Evolutionary conservation across 2,888 invertebrate genomes (phyloP).

Genomic region (Coelinius sp.): DNA sequence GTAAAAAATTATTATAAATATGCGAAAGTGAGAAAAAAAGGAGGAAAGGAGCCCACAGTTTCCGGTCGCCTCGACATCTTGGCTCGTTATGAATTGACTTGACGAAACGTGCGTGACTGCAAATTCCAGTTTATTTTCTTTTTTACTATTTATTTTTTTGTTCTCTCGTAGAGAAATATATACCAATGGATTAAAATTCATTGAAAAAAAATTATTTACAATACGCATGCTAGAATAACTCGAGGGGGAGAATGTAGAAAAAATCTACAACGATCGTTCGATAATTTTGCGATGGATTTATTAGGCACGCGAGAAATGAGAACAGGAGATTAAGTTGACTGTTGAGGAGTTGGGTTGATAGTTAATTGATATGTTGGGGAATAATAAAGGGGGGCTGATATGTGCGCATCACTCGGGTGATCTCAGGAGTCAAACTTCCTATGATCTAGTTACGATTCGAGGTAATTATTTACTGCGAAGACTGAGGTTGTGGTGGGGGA

Average conservation of each 20-base stretch:
- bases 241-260: constrained; percentile 44
- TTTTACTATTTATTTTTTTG: not conserved
- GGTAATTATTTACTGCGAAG: no score
- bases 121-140: not conserved
- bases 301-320: constrained; percentile 58
- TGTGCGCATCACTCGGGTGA: not conserved
- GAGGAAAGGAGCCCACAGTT: constrained; percentile 54
- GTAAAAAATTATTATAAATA: constrained; percentile 29
- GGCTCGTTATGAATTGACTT: constrained; percentile 11
- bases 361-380: constrained; percentile 49
- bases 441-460: not conserved
- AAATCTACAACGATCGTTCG: constrained; percentile 44
- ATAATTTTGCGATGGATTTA: constrained; percentile 65
- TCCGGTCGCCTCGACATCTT: constrained; percentile 56
- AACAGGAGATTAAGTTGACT: constrained; percentile 62
- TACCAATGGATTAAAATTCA: not conserved
- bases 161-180: not conserved
- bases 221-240: constrained; percentile 1
- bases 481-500: no score
- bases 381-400: not conserved
- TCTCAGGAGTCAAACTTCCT: not conserved
- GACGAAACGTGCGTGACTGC: constrained; percentile 12
- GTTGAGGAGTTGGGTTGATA: constrained; percentile 49
- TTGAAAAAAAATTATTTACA: constrained; percentile 18
- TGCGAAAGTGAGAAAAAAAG: constrained; percentile 51